Evolutionary conservation across 2,113 vertebrate genomes (phyloP).

Genomic region (Periophthalmus modestus): DNA sequence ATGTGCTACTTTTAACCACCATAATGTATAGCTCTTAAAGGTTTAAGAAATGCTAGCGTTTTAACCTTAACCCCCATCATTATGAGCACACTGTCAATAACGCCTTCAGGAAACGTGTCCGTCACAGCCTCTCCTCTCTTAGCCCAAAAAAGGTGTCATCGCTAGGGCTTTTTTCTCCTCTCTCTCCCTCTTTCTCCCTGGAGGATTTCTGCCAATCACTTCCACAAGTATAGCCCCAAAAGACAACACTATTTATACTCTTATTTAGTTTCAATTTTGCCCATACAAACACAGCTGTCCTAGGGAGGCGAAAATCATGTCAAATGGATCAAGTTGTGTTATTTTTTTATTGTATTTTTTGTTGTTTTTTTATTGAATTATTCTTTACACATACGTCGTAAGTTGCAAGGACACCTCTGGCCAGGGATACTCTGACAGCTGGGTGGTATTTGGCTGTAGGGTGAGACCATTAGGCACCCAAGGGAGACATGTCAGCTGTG

Average conservation of each 20-base stretch:
- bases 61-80: not conserved
- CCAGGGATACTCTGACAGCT: not conserved
- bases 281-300: not conserved
- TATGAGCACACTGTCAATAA: not conserved
- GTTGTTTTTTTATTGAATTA: not conserved
- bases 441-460: not conserved
- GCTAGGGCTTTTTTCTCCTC: not conserved
- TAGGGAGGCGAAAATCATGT: not conserved
- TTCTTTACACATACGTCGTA: not conserved
- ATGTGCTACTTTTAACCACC: too few species aligned
- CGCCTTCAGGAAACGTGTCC: conserved; percentile 4
- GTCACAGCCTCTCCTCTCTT: not conserved
- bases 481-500: conserved; percentile 66
- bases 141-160: not conserved
- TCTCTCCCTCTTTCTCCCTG: not conserved
- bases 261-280: not conserved
- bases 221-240: not conserved
- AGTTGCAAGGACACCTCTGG: not conserved
- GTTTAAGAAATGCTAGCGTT: too few species aligned
- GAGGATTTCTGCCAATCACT: conserved; percentile 4
- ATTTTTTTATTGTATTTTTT: not conserved
- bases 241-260: not conserved
- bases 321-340: not conserved
- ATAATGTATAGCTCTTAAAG: too few species aligned
- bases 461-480: conserved; percentile 56